Evolutionary conservation across 1,140 invertebrate genomes (phyloP).

Genomic region (Stenopsyche tienmushanensis): DNA sequence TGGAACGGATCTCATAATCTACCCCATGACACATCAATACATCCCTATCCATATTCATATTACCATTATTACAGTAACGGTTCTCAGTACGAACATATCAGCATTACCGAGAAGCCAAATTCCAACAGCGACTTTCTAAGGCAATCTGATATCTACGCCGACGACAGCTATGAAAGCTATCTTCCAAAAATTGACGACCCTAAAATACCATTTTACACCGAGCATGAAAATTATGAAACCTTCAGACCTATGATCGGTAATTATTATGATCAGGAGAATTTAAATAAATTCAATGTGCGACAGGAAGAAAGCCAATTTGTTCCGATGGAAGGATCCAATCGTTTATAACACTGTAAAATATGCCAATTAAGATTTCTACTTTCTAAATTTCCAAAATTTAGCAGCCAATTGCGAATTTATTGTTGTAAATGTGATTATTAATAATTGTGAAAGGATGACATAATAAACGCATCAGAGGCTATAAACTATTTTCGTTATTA

Average conservation of each 20-base stretch:
- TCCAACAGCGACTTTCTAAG: no score
- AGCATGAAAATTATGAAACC: not conserved
- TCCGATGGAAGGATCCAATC: constrained; percentile 6
- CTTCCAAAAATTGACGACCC: constrained; percentile 12
- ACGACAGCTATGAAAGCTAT: constrained; percentile 26
- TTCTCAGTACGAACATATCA: constrained; percentile 29
- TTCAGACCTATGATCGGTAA: constrained; percentile 30
- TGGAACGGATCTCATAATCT: no score
- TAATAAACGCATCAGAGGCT: no score
- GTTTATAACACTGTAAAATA: constrained; percentile 3
- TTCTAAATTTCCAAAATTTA: no score
- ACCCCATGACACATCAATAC: no score
- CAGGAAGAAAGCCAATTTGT: constrained; percentile 33
- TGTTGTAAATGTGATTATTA: not conserved
- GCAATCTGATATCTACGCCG: no score
- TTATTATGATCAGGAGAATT: constrained; percentile 25
- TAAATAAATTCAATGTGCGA: constrained; percentile 22
- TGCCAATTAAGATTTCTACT: not conserved
- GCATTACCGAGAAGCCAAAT: constrained; percentile 33
- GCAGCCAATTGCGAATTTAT: no score
- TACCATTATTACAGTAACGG: constrained; percentile 31
- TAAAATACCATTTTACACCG: not conserved
- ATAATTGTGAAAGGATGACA: no score
- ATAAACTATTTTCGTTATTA: no score
- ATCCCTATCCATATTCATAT: constrained; percentile 30